Base-by-base conservation (phyloP, 1,140 invertebrate genomes). In the Halyomorpha halys region DNA sequence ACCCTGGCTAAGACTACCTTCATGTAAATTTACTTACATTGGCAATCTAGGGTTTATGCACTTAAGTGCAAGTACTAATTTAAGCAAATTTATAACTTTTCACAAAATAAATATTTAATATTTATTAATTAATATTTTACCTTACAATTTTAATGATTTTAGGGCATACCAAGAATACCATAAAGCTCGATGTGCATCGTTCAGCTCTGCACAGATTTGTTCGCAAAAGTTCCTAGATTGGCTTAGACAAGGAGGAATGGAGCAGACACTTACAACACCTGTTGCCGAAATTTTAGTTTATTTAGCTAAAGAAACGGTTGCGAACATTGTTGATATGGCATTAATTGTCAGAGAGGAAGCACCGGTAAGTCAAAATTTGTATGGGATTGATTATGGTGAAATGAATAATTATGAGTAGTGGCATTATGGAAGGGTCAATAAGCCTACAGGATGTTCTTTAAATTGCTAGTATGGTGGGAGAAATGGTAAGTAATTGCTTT, bases 241-340 rank as follows among this genome's bases (percentile, higher is more conserved):
- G 68, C 13, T 69, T 8, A 60, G 44, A 21, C 19, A 19, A 8
- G 67, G 65, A n/a, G 27, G 45, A 45, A 59, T 63, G 19, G 59
- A 49, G 9, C 19, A 65, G 13, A 56, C 59, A 21, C 59, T 65
- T 23, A 44, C 59, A 2, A 14, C 59, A n/a, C 44, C 65, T 66
- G 78, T 79, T 3, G 72, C 81, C 44, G 78, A 79, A 60, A 76
- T 85, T 53, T 71, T 85, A 49, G 77, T 80, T 61, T 85, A 85
- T 71, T 73, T 86, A 19, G 82, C 83, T 0, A 83, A 84, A 71
- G 84, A 86, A 75, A 83, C 81, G 9, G 80, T 86, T 6, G 83
- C 83, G 13, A 79, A 84, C 73, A 80, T 86, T 64, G 76, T 85
- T 62, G 84, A 86, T 73, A 72, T 84, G 30, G 76, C 81, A 18